phyloP scores from a whole-genome alignment of 2,888 invertebrate species.

The Trilocha varians region DNA sequence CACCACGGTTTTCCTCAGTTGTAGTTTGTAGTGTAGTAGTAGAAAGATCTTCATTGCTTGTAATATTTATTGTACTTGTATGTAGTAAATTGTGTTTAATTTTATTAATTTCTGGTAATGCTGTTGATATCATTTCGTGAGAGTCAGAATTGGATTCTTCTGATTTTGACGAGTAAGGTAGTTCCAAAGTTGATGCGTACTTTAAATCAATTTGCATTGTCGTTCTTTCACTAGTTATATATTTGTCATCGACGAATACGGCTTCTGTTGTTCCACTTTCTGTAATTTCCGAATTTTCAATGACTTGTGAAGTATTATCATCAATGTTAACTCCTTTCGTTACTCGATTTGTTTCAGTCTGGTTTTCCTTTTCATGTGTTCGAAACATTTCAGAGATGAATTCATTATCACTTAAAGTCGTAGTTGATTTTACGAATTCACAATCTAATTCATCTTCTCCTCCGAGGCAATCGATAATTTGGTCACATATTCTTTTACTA shows the following conservation, averaged over 20 bases:
- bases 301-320: neutral
- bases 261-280: neutral
- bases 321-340: conserved; percentile 7
- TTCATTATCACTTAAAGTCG: conserved; percentile 3
- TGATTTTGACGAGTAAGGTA: conserved; percentile 20
- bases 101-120: neutral
- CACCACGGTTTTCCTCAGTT: neutral
- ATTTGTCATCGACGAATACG: neutral
- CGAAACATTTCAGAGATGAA: conserved; percentile 7
- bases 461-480: conserved; percentile 81
- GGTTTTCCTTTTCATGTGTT: conserved; percentile 4
- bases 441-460: conserved; percentile 88
- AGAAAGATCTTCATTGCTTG: neutral
- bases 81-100: neutral
- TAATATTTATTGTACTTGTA: conserved; percentile 23
- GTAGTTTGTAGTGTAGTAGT: neutral
- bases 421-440: conserved; percentile 25
- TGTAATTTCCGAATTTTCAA: neutral
- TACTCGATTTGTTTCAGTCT: conserved; percentile 6
- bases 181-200: conserved; percentile 34
- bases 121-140: conserved; percentile 12
- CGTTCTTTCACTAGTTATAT: neutral
- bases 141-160: conserved; percentile 17
- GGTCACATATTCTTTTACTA: conserved; percentile 78
- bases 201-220: neutral